These are phyloP conservation scores for Pachyuromys duprasi DNA, from an alignment of 2,797 vertebrate species.

Conservation along the genomic window DNA sequence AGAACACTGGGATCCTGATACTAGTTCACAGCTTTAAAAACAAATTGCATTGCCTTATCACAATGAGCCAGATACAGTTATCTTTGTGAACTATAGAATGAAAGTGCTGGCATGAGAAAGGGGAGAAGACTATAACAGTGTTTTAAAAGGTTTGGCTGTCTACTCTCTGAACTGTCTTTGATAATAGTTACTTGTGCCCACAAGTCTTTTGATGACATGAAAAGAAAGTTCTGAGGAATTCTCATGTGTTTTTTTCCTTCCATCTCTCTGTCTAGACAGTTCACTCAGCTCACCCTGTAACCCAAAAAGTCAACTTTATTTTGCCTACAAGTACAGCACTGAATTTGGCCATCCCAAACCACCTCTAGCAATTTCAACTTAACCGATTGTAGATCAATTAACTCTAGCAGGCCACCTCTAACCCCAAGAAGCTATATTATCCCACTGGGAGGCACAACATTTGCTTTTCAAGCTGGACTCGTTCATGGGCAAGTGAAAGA, in stretches of 20 bases:
- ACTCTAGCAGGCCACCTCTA: not conserved
- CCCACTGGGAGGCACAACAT: not conserved
- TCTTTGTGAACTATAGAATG: not conserved
- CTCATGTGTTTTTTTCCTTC: not conserved
- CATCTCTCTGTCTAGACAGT: not conserved
- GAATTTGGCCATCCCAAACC: constrained; percentile 16
- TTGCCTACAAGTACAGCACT: not conserved
- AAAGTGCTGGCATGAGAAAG: not conserved
- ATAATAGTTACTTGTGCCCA: constrained; percentile 55
- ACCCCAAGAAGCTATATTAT: constrained; percentile 16
- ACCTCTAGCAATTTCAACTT: constrained; percentile 16
- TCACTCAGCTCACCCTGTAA: not conserved
- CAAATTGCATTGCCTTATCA: not conserved
- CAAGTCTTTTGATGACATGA: constrained; percentile 60
- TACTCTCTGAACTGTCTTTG: constrained; percentile 50
- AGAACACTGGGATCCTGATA: not conserved
- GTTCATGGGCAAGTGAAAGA: not conserved
- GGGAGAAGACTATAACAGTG: not conserved
- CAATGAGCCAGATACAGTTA: constrained; percentile 8
- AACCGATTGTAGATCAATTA: not conserved
- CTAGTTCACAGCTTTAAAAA: not conserved
- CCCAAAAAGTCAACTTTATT: not conserved
- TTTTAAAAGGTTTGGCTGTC: not conserved
- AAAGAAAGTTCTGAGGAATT: constrained; percentile 77
- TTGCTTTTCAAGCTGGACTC: not conserved